Conservation (phyloP, 2,797 vertebrate species). For the Phrynocephalus guinanensis region DNA sequence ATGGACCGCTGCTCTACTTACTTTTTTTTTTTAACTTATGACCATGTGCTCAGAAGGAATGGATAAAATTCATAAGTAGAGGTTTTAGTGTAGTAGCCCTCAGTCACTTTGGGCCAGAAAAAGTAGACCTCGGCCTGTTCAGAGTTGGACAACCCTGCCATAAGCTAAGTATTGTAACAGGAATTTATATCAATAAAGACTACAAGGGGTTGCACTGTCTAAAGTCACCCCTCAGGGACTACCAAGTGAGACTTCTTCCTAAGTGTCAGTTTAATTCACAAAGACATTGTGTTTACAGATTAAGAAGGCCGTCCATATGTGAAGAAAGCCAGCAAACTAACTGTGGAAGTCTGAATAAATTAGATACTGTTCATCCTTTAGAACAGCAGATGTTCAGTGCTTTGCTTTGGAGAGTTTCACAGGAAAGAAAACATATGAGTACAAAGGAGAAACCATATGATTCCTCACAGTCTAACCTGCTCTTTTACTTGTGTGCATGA, state of each 20-base stretch:
- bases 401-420: neutral
- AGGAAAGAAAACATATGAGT: neutral
- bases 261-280: neutral
- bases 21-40: too few species aligned
- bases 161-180: conserved; percentile 30
- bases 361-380: neutral
- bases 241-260: neutral
- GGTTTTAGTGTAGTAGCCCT: too few species aligned
- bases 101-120: too few species aligned
- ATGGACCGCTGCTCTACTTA: too few species aligned
- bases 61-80: too few species aligned
- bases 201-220: neutral
- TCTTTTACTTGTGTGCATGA: neutral
- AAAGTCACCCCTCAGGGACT: conserved; percentile 2
- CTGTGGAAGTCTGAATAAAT: neutral
- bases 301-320: neutral
- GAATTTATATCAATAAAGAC: conserved; percentile 4
- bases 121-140: too few species aligned
- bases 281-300: conserved; percentile 17
- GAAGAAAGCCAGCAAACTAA: neutral
- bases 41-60: too few species aligned
- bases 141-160: too few species aligned
- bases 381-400: neutral
- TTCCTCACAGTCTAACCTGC: neutral
- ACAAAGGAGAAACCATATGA: neutral